phyloP scores from a whole-genome alignment of 2,797 vertebrate genomes.

The Aselliscus stoliczkanus region DNA sequence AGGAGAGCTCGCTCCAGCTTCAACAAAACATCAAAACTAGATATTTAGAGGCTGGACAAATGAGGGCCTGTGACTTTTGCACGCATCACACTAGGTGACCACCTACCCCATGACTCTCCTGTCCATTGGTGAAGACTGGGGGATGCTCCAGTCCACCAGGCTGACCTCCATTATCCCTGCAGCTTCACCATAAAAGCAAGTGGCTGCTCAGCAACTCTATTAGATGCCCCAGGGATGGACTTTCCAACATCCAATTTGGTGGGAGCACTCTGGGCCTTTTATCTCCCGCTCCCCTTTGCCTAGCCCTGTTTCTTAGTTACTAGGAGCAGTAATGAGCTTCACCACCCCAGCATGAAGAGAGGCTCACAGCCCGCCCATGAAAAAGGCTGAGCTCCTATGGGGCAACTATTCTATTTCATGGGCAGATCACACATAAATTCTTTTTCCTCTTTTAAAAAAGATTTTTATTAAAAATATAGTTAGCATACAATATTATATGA shows the following conservation, averaged over 20 bases:
- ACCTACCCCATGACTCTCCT: not conserved
- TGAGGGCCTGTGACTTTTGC: not conserved
- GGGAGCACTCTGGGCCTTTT: constrained; percentile 46
- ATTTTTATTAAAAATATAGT: too few species aligned
- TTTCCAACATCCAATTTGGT: constrained; percentile 48
- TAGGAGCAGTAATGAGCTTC: constrained; percentile 54
- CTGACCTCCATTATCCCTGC: constrained; percentile 5
- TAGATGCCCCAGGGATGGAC: not conserved
- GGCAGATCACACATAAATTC: constrained; percentile 49
- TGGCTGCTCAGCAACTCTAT: not conserved
- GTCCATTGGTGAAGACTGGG: not conserved
- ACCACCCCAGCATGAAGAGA: constrained; percentile 32
- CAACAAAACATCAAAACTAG: constrained; percentile 1
- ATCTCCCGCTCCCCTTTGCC: not conserved
- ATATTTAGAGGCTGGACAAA: not conserved
- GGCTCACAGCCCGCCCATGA: constrained; percentile 51
- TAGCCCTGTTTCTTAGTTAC: constrained; percentile 23
- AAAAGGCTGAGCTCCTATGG: not conserved
- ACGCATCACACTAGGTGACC: not conserved
- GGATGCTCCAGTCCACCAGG: not conserved
- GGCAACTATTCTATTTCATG: constrained; percentile 48
- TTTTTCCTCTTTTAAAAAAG: not conserved
- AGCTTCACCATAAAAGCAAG: not conserved
- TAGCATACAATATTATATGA: too few species aligned
- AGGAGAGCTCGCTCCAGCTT: not conserved